A percentile compares a stretch with the other conserved stretches of the same genome.
Conservation (phyloP, 2,888 invertebrate genomes). For the Ceraclea dissimilis region DNA sequence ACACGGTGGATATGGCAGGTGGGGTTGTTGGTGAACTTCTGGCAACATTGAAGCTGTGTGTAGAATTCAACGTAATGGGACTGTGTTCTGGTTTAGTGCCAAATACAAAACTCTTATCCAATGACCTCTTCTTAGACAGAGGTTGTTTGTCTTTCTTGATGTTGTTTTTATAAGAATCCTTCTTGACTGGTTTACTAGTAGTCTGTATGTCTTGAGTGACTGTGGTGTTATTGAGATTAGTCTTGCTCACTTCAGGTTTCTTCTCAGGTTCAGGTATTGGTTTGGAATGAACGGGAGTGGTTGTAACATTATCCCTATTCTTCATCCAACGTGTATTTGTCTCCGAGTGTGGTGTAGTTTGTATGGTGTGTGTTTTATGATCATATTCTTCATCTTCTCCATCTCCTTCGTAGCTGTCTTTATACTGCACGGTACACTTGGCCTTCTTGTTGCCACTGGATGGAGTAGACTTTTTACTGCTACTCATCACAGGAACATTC, state of each 20-base stretch:
- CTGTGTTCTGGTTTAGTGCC: constrained; percentile 26
- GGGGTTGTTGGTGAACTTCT: constrained; percentile 26
- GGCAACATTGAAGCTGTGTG: constrained; percentile 25
- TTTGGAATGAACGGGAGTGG: constrained; percentile 8
- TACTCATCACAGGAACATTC: constrained; percentile 34
- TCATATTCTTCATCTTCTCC: constrained; percentile 39
- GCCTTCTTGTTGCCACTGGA: constrained; percentile 20
- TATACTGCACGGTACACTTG: constrained; percentile 34
- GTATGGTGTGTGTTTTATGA: constrained; percentile 21
- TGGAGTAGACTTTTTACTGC: constrained; percentile 17
- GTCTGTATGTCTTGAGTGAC: constrained; percentile 25
- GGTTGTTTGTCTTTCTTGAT: constrained; percentile 27
- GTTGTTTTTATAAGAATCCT: constrained; percentile 23
- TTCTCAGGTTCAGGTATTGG: constrained; percentile 18
- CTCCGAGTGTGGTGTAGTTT: not conserved
- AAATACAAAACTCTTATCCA: constrained; percentile 27
- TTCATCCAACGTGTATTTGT: constrained; percentile 26
- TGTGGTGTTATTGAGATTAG: constrained; percentile 25
- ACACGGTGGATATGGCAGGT: constrained; percentile 33
- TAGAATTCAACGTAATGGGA: constrained; percentile 11
- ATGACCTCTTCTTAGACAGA: constrained; percentile 28
- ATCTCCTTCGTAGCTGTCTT: constrained; percentile 42
- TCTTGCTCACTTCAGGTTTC: constrained; percentile 29
- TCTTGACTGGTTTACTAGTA: constrained; percentile 23
- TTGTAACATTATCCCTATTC: constrained; percentile 27